A percentile compares a stretch with the other conserved stretches of the same genome.
phyloP scores from a whole-genome alignment of 23 tunicate species.

The Oikopleura dioica region DNA sequence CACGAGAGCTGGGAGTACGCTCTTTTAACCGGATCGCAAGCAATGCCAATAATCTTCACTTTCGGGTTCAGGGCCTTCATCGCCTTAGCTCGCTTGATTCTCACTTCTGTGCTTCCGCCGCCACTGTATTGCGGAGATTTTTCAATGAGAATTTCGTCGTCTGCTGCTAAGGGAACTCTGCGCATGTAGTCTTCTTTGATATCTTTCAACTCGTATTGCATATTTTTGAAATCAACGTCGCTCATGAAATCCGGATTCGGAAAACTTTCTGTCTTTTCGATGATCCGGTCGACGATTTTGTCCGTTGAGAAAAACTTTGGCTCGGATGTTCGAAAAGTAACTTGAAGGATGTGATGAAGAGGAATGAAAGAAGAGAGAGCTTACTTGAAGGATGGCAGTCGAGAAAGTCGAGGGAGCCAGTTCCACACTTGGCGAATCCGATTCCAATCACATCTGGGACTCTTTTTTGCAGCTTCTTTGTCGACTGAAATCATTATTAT shows the following conservation, averaged over 20 bases:
- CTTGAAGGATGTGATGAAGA: too few species aligned
- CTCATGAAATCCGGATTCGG: neutral
- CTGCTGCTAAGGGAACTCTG: slow-evolving; percentile 19
- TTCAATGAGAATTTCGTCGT: slow-evolving; percentile 22
- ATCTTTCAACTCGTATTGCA: neutral
- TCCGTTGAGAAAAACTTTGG: neutral
- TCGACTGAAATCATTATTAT: too few species aligned
- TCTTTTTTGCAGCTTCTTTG: too few species aligned
- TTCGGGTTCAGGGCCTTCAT: slow-evolving; percentile 14
- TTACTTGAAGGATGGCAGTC: too few species aligned
- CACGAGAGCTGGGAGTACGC: slow-evolving; percentile 17
- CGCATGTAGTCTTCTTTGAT: neutral
- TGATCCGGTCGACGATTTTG: neutral
- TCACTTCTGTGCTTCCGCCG: neutral
- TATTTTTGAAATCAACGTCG: too few species aligned
- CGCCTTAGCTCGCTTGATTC: neutral
- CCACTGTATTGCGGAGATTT: slow-evolving; percentile 28
- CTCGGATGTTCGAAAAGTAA: neutral
- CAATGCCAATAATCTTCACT: slow-evolving; percentile 20
- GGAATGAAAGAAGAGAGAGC: too few species aligned
- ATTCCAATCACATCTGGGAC: too few species aligned
- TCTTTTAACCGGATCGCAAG: slow-evolving; percentile 34
- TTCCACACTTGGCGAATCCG: too few species aligned
- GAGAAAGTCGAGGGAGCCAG: too few species aligned
- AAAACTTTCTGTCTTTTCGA: neutral